Evolutionary conservation across 1,140 invertebrate genomes (phyloP).

Genomic region (Linepithema humile): DNA sequence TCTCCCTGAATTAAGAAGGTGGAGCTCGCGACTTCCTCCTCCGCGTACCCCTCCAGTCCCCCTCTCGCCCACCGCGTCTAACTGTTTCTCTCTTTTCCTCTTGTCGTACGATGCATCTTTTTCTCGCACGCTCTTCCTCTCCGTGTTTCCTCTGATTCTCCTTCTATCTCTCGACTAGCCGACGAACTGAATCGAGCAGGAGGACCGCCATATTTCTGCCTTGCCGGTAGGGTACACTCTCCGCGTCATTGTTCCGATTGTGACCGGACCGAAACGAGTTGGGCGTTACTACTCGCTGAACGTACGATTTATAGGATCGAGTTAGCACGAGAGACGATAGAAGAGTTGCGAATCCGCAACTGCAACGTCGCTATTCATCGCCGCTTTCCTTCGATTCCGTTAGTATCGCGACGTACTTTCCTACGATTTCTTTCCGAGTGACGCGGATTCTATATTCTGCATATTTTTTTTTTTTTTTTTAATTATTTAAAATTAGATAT

Average conservation of each 20-base stretch:
- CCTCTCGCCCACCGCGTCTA: not conserved
- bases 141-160: slow-evolving; percentile 59
- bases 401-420: not conserved
- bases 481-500: slow-evolving; percentile 39
- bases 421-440: not conserved
- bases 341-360: slow-evolving; percentile 67
- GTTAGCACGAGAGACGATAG: slow-evolving; percentile 45
- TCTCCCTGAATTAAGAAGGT: slow-evolving; percentile 84
- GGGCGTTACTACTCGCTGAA: slow-evolving; percentile 71
- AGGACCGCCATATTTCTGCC: slow-evolving; percentile 73
- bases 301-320: slow-evolving; percentile 70
- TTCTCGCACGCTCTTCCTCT: slow-evolving; percentile 26
- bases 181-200: slow-evolving; percentile 66
- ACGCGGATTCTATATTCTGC: not conserved
- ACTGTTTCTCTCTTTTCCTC: slow-evolving; percentile 35
- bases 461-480: not conserved
- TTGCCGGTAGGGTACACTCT: slow-evolving; percentile 68
- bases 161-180: slow-evolving; percentile 63
- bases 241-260: slow-evolving; percentile 75
- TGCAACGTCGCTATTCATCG: slow-evolving; percentile 46
- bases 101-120: slow-evolving; percentile 11
- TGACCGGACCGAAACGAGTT: slow-evolving; percentile 74
- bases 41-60: slow-evolving; percentile 25
- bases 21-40: slow-evolving; percentile 77
- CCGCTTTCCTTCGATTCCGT: slow-evolving; percentile 33